Conservation (phyloP, 2,113 vertebrate species). For the Grus americana region DNA sequence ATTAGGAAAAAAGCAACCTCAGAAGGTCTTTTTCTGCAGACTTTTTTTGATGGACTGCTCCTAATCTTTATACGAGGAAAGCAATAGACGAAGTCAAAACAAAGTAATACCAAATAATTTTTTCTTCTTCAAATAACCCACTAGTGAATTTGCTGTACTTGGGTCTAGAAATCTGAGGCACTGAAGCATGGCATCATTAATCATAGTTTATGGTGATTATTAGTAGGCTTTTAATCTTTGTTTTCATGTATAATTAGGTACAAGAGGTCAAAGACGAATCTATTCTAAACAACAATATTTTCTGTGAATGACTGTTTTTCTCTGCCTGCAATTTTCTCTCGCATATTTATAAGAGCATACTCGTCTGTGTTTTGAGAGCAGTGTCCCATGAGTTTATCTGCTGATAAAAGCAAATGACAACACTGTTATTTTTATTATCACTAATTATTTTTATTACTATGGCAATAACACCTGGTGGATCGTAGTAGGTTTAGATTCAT, state of each 20-base stretch:
- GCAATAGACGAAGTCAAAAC: background rate
- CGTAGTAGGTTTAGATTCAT: background rate
- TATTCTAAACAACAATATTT: conserved; percentile 54
- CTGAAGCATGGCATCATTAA: conserved; percentile 60
- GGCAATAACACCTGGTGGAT: conserved; percentile 27
- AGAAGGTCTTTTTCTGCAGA: background rate
- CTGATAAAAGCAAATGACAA: conserved; percentile 34
- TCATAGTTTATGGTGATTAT: conserved; percentile 71
- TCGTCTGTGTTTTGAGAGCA: conserved; percentile 26
- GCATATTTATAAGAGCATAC: conserved; percentile 49
- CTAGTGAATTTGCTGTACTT: conserved; percentile 37
- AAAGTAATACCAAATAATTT: background rate
- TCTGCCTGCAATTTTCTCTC: conserved; percentile 46
- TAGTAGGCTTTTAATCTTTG: conserved; percentile 69
- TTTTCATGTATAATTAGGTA: conserved; percentile 68
- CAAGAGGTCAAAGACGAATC: conserved; percentile 61
- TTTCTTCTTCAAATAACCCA: conserved; percentile 29
- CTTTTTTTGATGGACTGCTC: background rate
- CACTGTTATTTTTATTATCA: conserved; percentile 43
- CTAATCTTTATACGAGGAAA: background rate
- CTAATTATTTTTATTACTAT: conserved; percentile 48
- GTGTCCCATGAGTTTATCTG: conserved; percentile 35
- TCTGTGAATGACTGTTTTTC: conserved; percentile 49
- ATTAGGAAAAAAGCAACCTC: background rate
- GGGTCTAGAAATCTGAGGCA: conserved; percentile 14